phyloP scores from a whole-genome alignment of 2,113 vertebrate genomes.

The Oophaga pumilio region DNA sequence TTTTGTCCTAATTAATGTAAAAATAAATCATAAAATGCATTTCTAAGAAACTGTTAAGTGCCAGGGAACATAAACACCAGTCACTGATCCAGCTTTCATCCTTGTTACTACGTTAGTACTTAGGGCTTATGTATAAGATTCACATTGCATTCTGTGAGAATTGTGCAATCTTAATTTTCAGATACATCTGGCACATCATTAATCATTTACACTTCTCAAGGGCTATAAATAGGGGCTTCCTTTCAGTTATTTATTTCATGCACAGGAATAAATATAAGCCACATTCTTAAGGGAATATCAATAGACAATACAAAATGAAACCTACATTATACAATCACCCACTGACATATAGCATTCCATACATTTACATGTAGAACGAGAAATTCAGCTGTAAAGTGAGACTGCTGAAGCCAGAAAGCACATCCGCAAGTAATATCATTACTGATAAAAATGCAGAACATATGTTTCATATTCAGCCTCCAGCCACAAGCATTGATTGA shows the following conservation, averaged over 20 bases:
- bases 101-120: neutral
- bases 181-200: conserved; percentile 29
- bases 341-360: neutral
- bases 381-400: neutral
- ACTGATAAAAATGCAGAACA: neutral
- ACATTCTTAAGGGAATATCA: neutral
- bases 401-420: neutral
- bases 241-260: conserved; percentile 10
- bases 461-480: neutral
- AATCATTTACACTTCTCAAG: conserved; percentile 32
- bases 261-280: neutral
- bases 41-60: neutral
- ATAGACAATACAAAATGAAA: neutral
- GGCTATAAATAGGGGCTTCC: conserved; percentile 20
- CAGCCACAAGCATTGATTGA: neutral
- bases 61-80: neutral
- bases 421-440: neutral
- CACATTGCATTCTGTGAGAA: neutral
- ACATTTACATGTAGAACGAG: neutral
- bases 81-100: neutral
- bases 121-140: neutral
- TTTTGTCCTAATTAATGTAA: neutral
- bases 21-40: neutral
- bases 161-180: neutral
- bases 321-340: neutral